phyloP scores from a whole-genome alignment of 2,888 invertebrate genomes.

The Drosophila nr. fundita region DNA sequence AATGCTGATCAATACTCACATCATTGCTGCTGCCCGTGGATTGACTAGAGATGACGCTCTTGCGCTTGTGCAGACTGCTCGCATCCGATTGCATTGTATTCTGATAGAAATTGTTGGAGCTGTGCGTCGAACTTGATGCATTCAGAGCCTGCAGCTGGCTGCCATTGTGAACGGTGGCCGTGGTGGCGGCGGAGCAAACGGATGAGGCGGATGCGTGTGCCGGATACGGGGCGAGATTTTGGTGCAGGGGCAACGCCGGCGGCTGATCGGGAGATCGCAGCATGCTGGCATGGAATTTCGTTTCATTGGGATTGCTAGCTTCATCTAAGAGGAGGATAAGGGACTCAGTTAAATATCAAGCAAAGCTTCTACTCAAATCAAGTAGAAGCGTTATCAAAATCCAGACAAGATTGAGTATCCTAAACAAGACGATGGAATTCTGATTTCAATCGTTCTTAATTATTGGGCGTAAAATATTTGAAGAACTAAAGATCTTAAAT shows the following conservation, averaged over 20 bases:
- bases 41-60: slow-evolving; percentile 86
- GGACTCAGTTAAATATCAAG: background rate
- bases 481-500: background rate
- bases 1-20: slow-evolving; percentile 64
- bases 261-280: slow-evolving; percentile 85
- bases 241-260: slow-evolving; percentile 82
- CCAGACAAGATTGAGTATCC: background rate
- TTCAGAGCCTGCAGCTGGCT: slow-evolving; percentile 82
- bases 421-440: background rate
- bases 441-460: background rate
- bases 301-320: slow-evolving; percentile 83
- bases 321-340: slow-evolving; percentile 75
- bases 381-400: background rate
- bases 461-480: background rate
- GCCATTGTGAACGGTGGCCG: slow-evolving; percentile 81
- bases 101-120: slow-evolving; percentile 85
- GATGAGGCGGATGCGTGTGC: slow-evolving; percentile 80
- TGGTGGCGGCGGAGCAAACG: slow-evolving; percentile 82
- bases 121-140: slow-evolving; percentile 85
- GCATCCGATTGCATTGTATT: slow-evolving; percentile 85
- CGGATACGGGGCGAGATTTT: slow-evolving; percentile 74
- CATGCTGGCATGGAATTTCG: slow-evolving; percentile 84
- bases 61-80: slow-evolving; percentile 85
- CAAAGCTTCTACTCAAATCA: background rate
- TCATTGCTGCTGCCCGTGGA: slow-evolving; percentile 85